Base-by-base conservation (phyloP, 2,797 vertebrate species). In the Urosaurus nigricauda region DNA sequence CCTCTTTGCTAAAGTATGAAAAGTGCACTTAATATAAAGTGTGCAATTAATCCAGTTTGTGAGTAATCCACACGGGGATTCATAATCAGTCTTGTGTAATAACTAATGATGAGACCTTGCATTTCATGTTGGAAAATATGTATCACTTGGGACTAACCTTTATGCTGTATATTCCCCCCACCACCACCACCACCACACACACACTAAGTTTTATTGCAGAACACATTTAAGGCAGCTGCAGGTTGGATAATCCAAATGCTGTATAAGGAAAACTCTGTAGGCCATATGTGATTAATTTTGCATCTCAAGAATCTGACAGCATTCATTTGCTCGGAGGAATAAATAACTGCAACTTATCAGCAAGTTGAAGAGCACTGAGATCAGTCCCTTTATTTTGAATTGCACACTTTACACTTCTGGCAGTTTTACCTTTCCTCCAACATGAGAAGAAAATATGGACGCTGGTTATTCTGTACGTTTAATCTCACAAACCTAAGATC, bases 31-130 rank as follows among this genome's bases (percentile, higher is more conserved):
- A 32, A 88, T 37, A 85, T 60, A 60, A 93, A 92, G 87, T 21
- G 86, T 3, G 2, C 21, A 90, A 56, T 86, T 90, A 89, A 89
- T 60, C 11, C 2, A 79, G 84, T 60, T 89, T 78, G 53, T 8
- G 60, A 84, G 83, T 87, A 75, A 90, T n/a, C 43, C 80, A 80
- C 77, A 79, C 43, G 86, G 65, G 37, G 84, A 88, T 93, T 75
- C 60, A 65, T 12, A 0, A 21, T 0, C 0, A 3, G 70, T 19
- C 40, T 47, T 0, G 32, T 58, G 26, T 21, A 90, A 86, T 89
- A 26, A 43, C 11, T 74, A 89, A 53, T 13, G 40, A 65, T 82
- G 74, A 77, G 11, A 1, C 40, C 12, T 79, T 19, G 56, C 51
- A 88, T 87, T 79, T 86, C 53, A 63, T n/a, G 75, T 84, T 85